Percentiles rank a stretch among this genome's conserved stretches.
phyloP scores from a whole-genome alignment of 2,113 vertebrate genomes.

The Anhinga rufa region DNA sequence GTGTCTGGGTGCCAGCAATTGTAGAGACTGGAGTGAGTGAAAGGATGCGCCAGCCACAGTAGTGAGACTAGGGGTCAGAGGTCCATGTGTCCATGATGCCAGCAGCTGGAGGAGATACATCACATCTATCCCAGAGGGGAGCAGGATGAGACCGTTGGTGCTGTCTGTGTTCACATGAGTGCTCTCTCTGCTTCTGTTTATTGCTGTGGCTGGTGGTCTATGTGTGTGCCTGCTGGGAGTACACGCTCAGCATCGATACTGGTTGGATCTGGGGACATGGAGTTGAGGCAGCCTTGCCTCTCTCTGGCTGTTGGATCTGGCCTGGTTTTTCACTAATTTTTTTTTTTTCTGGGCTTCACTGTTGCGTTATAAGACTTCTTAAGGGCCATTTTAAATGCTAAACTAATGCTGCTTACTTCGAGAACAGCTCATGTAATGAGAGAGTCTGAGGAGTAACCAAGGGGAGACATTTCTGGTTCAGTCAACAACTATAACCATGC shows the following conservation, averaged over 20 bases:
- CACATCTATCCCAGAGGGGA: background rate
- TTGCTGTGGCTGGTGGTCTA: background rate
- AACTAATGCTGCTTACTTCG: background rate
- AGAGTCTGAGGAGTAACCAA: background rate
- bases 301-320: background rate
- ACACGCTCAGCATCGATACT: rapidly evolving
- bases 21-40: background rate
- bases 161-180: background rate
- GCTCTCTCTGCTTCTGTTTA: background rate
- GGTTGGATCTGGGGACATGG: background rate
- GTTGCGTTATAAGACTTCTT: background rate
- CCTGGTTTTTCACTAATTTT: background rate
- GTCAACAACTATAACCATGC: background rate
- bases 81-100: background rate
- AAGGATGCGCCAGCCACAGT: background rate
- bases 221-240: background rate
- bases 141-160: background rate
- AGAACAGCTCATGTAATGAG: background rate
- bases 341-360: background rate
- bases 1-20: rapidly evolving
- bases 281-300: background rate
- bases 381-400: background rate
- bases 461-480: background rate
- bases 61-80: background rate
- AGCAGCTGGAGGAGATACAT: background rate